phyloP scores from a whole-genome alignment of 2,888 invertebrate species.

The Drosophila mulleri region DNA sequence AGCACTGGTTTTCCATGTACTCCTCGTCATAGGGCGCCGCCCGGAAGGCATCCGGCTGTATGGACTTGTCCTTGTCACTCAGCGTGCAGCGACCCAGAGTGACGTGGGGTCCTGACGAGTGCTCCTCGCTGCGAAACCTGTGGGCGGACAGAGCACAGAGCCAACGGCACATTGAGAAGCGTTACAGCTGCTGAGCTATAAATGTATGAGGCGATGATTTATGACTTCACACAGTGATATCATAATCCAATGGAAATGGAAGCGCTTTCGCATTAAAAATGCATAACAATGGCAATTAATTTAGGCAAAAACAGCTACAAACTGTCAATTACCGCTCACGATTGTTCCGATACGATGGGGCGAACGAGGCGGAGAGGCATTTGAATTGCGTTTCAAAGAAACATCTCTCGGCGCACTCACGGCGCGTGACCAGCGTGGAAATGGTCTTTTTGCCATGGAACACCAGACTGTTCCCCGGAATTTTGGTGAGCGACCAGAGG shows the following conservation, averaged over 20 bases:
- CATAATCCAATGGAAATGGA: constrained; percentile 54
- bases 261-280: constrained; percentile 59
- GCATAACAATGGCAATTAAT: constrained; percentile 69
- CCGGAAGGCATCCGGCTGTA: constrained; percentile 91
- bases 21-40: constrained; percentile 91
- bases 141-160: not conserved
- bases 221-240: constrained; percentile 70
- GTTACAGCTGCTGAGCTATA: constrained; percentile 4
- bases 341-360: constrained; percentile 84
- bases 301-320: constrained; percentile 35
- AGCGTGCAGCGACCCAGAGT: constrained; percentile 89
- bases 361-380: constrained; percentile 87
- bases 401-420: constrained; percentile 89
- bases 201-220: constrained; percentile 47
- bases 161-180: constrained; percentile 1
- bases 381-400: constrained; percentile 86
- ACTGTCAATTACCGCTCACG: constrained; percentile 83
- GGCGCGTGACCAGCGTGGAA: constrained; percentile 87
- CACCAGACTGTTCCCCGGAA: constrained; percentile 90
- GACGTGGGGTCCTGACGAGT: constrained; percentile 45
- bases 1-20: constrained; percentile 94
- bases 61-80: constrained; percentile 90
- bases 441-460: constrained; percentile 88
- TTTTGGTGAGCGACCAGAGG: constrained; percentile 91
- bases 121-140: constrained; percentile 62